phyloP scores from a whole-genome alignment of 2,888 invertebrate species.

The Therioaphis trifolii region DNA sequence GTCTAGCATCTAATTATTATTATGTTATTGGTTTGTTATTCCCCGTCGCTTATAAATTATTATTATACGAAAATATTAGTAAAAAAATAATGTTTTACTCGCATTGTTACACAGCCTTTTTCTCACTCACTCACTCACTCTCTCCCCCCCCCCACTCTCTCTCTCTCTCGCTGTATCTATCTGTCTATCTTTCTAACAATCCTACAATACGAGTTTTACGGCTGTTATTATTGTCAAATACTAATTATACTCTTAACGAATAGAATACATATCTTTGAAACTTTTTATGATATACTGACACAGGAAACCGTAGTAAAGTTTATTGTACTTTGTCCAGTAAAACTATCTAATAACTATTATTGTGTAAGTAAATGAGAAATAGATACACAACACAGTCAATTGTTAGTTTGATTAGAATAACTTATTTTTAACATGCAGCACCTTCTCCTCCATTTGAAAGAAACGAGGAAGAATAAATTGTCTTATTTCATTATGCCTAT shows the following conservation, averaged over 20 bases:
- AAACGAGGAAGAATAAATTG: too few species aligned
- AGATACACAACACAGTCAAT: too few species aligned
- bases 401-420: too few species aligned
- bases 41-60: not conserved
- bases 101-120: not conserved
- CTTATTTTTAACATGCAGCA: too few species aligned
- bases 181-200: not conserved
- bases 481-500: too few species aligned
- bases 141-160: not conserved
- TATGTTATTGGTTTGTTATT: not conserved
- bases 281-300: not conserved
- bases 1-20: conserved; percentile 13
- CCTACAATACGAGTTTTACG: not conserved
- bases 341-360: too few species aligned
- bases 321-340: too few species aligned
- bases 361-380: too few species aligned
- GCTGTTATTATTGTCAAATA: not conserved
- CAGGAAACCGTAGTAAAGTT: too few species aligned
- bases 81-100: not conserved
- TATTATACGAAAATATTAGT: not conserved
- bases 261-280: conserved; percentile 45
- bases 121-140: not conserved
- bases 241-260: conserved; percentile 1
- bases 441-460: too few species aligned
- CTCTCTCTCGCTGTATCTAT: not conserved